phyloP scores from a whole-genome alignment of 2,113 vertebrate genomes.

The Pluvianellus socialis region DNA sequence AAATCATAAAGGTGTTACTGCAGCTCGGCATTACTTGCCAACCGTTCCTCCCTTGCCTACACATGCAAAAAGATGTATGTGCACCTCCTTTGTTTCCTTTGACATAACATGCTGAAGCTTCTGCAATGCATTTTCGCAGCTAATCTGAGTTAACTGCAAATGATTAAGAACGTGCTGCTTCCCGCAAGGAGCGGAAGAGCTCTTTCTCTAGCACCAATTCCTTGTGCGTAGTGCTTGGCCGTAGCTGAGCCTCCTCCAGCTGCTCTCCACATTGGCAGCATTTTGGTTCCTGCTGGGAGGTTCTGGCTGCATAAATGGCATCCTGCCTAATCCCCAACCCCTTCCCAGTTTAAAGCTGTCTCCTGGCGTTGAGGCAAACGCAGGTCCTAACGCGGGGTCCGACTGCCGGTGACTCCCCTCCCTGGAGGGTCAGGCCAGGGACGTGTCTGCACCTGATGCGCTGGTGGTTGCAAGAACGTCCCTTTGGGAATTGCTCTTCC shows the following conservation, averaged over 20 bases:
- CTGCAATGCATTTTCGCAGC: not conserved
- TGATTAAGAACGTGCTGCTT: not conserved
- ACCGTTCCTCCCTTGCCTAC: not conserved
- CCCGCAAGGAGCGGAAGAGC: not conserved
- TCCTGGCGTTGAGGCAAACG: rapidly evolving
- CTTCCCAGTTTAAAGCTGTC: not conserved
- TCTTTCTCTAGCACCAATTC: not conserved
- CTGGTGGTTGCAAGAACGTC: not conserved
- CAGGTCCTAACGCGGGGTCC: not conserved
- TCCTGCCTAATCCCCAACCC: too few species aligned
- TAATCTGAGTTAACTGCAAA: not conserved
- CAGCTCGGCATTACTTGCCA: not conserved
- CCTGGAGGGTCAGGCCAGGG: not conserved
- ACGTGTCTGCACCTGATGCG: not conserved
- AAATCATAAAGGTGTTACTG: not conserved
- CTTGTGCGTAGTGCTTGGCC: rapidly evolving
- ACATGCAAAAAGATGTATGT: not conserved
- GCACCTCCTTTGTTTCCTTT: not conserved
- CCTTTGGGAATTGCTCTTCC: not conserved
- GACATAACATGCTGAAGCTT: not conserved
- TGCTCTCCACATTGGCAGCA: not conserved
- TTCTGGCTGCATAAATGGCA: not conserved
- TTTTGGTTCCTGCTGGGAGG: not conserved
- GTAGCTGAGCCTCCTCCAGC: not conserved
- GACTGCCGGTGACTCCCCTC: rapidly evolving